Evolutionary conservation across 1,140 invertebrate genomes (phyloP).

Genomic region (Battus philenor): DNA sequence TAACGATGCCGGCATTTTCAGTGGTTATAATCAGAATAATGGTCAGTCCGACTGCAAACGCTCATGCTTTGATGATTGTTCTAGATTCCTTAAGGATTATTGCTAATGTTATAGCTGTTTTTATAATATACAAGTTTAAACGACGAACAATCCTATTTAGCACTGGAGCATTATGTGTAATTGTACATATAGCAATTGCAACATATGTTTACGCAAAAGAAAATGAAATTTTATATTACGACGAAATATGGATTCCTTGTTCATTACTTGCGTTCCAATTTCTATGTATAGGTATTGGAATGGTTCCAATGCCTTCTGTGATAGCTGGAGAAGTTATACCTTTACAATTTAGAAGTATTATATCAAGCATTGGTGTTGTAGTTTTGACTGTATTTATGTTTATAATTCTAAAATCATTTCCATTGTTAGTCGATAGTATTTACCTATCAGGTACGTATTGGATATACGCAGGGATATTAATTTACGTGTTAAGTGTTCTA

Average conservation of each 20-base stretch:
- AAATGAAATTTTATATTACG: slow-evolving; percentile 15
- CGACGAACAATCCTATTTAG: slow-evolving; percentile 20
- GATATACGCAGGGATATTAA: slow-evolving; percentile 33
- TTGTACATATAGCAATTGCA: slow-evolving; percentile 16
- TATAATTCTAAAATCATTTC: slow-evolving; percentile 31
- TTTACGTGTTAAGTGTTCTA: slow-evolving; percentile 30
- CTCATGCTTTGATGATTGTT: slow-evolving; percentile 20
- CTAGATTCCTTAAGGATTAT: slow-evolving; percentile 17
- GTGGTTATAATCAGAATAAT: slow-evolving; percentile 14
- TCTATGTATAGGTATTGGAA: slow-evolving; percentile 28
- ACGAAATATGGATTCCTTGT: slow-evolving; percentile 24
- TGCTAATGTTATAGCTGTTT: slow-evolving; percentile 16
- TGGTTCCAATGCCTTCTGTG: slow-evolving; percentile 29
- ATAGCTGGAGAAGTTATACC: slow-evolving; percentile 42
- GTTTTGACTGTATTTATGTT: slow-evolving; percentile 25
- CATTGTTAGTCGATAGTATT: slow-evolving; percentile 22
- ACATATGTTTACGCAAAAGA: slow-evolving; percentile 19
- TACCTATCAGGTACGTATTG: slow-evolving; percentile 40
- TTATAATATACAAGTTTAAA: slow-evolving; percentile 17
- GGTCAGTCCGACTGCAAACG: slow-evolving; percentile 14
- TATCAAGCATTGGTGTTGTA: slow-evolving; percentile 26
- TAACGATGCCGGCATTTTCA: slow-evolving; percentile 20
- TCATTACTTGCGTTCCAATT: slow-evolving; percentile 26
- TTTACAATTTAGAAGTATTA: slow-evolving; percentile 34
- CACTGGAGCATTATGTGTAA: slow-evolving; percentile 19